Base-by-base conservation (phyloP, 2,888 invertebrate species). In the Leucophenga montana region DNA sequence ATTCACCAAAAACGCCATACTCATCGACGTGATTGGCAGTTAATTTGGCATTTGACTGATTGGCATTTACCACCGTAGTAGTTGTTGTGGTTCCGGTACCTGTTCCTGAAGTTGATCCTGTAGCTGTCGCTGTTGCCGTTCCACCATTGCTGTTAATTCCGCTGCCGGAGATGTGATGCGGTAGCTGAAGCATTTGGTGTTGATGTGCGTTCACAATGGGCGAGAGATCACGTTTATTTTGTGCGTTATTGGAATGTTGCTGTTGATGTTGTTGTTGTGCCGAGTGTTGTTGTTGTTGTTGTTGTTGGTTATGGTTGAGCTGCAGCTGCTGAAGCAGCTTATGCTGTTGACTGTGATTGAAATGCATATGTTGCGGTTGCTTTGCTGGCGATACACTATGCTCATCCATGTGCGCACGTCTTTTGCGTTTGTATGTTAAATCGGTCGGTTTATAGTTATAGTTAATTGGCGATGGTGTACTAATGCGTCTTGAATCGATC, bases 1-100 rank as follows among this genome's bases (percentile, higher is more conserved):
- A 88, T 70, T 87, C 88, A 16, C 87, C 87, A 75, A 87, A 87
- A 62, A 87, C 86, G 0, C 87, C 87, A 67, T 87, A 87, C 69
- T 87, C 87, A 75, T 87, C 87, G 65, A 79, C 78, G 71, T 83
- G 71, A 67, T 57, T 48, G 22, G 48, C 62, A n/a, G 62, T 16
- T 31, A 57, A 20, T 57, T 61, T 71, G 54, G 48, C 61, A 67
- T 68, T 46, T 61, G 67, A 48, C 57, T 54, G 64, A 31, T 27
- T 54, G 62, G 22, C 13, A 50, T 8, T 56, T 69, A 53, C 31
- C 61, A 65, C 57, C 68, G 65, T 65, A 71, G 67, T 18, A 48
- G 62, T 68, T 66, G 66, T 56, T 62, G 62, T 50, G 62, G 20
- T 46, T 54, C 9, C 66, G n/a, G 50, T 54, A 70, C 39, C 6